Base-by-base conservation (phyloP, 2,888 invertebrate species). In the Ophraella communa region DNA sequence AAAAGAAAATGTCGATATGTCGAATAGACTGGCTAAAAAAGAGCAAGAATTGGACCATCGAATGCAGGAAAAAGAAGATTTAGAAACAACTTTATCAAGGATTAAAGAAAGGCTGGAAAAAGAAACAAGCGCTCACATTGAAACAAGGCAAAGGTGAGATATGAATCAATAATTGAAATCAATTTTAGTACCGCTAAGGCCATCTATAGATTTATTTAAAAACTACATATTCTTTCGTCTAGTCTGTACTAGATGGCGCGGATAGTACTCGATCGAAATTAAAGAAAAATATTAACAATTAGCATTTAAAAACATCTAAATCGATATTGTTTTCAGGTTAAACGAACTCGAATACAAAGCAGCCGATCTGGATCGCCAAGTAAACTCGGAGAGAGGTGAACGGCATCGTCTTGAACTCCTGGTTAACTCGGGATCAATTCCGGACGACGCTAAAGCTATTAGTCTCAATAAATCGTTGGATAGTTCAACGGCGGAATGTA, bases 1-100 rank as follows among this genome's bases (percentile, higher is more conserved):
- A 80, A 90, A 91, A 68, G 95, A 96, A 76, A 95, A 95, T 79
- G 89, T 89, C 1, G 96, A 96, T 72, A 86, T 97, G 79, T 91
- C 93, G 39, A 91, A 92, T 1, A 91, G 92, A 76, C 83, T 97
- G 62, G 91, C 95, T 4, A 95, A 95, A 78, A 96, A 92, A 83
- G 97, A 97, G 82, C 94, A 95, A 82, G 96, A 96, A 80, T 85
- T 95, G 68, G 96, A 96, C 83, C 87, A 93, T 76, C 89, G 92
- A 78, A 89, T 90, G 65, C 95, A 96, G 79, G 96, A 97, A 84
- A 92, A 94, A 78, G 96, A 96, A 83, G 96, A 96, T 81, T 84
- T 95, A 73, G 94, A 96, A 81, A 91, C 92, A 1, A 91, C 92
- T 65, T 84, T 95, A 68, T 84, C 88, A 0, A 88, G 14, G 85